Conservation (phyloP, 2,797 vertebrate genomes). For the Caiman crocodilus region DNA sequence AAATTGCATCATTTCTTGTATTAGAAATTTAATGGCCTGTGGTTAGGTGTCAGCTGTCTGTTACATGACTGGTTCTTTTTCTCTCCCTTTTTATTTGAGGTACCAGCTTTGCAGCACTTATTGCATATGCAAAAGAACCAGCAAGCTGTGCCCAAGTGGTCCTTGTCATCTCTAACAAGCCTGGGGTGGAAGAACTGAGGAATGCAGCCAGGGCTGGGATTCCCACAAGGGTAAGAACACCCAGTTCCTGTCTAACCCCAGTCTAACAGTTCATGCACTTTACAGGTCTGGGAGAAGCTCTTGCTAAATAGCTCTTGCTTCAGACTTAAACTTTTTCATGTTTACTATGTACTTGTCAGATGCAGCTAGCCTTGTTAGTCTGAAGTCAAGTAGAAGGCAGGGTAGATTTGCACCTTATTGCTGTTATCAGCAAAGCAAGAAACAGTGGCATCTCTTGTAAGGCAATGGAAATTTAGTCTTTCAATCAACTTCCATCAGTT, state of each 20-base stretch:
- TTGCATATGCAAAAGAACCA: constrained; percentile 82
- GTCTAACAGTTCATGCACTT: not conserved
- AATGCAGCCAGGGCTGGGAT: constrained; percentile 89
- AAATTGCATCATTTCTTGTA: no score
- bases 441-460: not conserved
- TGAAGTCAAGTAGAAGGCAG: no score
- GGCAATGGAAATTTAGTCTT: not conserved
- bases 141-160: constrained; percentile 86
- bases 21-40: no score
- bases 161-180: constrained; percentile 89
- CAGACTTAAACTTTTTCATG: not conserved
- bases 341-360: not conserved
- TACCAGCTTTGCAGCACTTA: constrained; percentile 88
- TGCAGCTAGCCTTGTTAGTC: no score
- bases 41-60: no score
- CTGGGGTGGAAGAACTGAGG: constrained; percentile 87
- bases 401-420: no score
- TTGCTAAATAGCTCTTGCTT: not conserved
- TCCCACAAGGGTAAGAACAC: constrained; percentile 85
- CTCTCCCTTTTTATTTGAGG: constrained; percentile 75
- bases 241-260: rapidly evolving
- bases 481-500: not conserved
- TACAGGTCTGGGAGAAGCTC: rapidly evolving
- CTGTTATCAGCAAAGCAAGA: not conserved
- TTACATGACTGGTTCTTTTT: no score